A percentile compares a stretch with the other conserved stretches of the same genome.
phyloP scores from a whole-genome alignment of 2,113 vertebrate species.

The Mus pahari region DNA sequence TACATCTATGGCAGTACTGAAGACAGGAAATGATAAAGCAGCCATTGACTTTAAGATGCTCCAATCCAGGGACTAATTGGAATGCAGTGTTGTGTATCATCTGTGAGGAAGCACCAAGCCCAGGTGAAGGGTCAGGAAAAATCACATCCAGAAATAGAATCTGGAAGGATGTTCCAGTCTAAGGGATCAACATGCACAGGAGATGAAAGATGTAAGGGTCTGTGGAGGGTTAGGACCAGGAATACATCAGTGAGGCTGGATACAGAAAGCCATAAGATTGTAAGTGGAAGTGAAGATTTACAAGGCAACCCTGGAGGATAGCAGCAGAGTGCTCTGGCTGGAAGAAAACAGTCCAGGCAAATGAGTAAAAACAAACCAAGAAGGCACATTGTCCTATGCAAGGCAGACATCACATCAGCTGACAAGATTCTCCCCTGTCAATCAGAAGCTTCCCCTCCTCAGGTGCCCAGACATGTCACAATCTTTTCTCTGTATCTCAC shows the following conservation, averaged over 20 bases:
- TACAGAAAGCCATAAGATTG: neutral
- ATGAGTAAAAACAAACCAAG: neutral
- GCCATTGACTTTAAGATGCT: neutral
- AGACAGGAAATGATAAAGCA: neutral
- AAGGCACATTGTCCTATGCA: too few species aligned
- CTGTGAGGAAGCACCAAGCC: neutral
- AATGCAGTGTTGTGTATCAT: neutral
- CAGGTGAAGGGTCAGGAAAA: neutral
- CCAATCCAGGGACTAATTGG: too few species aligned
- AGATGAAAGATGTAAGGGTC: neutral
- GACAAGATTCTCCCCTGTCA: neutral
- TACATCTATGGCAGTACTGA: too few species aligned
- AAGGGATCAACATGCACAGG: neutral
- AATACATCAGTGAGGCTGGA: neutral
- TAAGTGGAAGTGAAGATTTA: neutral
- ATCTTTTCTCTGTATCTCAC: neutral
- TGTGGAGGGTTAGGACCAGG: neutral
- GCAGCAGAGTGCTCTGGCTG: neutral
- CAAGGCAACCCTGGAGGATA: neutral
- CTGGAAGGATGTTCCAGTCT: neutral
- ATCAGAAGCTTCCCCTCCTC: neutral
- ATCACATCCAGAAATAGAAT: neutral
- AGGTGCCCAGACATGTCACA: neutral
- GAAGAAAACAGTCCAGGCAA: neutral
- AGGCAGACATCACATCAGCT: neutral